These are phyloP conservation scores for Vanessa atalanta DNA, from an alignment of 1,140 invertebrate genomes.

Conservation along the genomic window DNA sequence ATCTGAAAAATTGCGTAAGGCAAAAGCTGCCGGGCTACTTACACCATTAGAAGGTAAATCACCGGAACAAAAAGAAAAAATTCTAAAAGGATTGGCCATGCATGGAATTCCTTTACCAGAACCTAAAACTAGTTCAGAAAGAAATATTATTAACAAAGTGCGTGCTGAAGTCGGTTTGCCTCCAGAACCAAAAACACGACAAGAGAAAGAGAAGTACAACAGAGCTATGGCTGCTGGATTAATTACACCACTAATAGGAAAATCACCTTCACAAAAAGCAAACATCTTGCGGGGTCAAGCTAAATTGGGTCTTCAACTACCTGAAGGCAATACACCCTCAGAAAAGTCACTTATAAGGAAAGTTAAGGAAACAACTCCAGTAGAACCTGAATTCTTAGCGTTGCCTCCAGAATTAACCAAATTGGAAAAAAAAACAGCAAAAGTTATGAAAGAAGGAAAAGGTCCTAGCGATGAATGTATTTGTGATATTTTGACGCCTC, in stretches of 20 bases:
- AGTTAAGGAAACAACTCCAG: conserved; percentile 23
- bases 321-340: conserved; percentile 35
- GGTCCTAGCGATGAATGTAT: conserved; percentile 46
- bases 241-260: conserved; percentile 42
- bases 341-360: conserved; percentile 29
- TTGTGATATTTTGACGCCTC: conserved; percentile 43
- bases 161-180: conserved; percentile 41
- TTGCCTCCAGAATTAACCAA: conserved; percentile 38
- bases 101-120: conserved; percentile 48
- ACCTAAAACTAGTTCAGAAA: conserved; percentile 44
- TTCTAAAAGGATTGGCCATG: conserved; percentile 44
- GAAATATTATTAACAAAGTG: conserved; percentile 39
- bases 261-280: conserved; percentile 40
- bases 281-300: conserved; percentile 42
- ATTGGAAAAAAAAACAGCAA: conserved; percentile 40
- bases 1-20: conserved; percentile 33
- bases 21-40: conserved; percentile 48
- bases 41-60: conserved; percentile 55
- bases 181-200: conserved; percentile 33
- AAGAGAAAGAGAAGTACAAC: conserved; percentile 3
- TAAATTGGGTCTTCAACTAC: conserved; percentile 45
- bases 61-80: conserved; percentile 49
- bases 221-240: conserved; percentile 39
- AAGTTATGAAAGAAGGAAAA: conserved; percentile 43
- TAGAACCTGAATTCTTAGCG: conserved; percentile 11